Conservation (phyloP, 37 sponge, comb jelly and placozoan species). For the Halichondria panicea region DNA sequence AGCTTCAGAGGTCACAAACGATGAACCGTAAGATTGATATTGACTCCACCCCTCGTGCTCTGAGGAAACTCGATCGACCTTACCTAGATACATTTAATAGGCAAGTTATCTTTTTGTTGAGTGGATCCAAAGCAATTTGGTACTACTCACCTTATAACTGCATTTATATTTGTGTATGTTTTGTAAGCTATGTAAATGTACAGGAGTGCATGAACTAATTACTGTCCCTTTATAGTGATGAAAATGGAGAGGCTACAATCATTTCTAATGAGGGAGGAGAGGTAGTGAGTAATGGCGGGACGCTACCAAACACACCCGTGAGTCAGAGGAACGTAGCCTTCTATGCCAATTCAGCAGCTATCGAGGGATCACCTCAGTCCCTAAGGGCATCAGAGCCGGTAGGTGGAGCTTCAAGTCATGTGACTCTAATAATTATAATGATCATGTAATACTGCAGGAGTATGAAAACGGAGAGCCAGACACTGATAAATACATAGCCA, state of each 20-base stretch:
- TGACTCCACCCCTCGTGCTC: slow-evolving; percentile 60
- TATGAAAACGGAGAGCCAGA: not conserved
- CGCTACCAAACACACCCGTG: slow-evolving; percentile 16
- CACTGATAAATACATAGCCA: slow-evolving; percentile 32
- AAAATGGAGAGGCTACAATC: not conserved
- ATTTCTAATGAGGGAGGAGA: not conserved
- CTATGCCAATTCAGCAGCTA: slow-evolving; percentile 6
- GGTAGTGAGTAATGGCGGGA: not conserved
- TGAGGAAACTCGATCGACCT: slow-evolving; percentile 32
- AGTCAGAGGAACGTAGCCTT: slow-evolving; percentile 12
- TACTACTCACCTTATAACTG: too few species aligned
- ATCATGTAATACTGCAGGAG: not conserved
- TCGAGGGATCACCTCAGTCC: too few species aligned
- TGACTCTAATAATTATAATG: not conserved
- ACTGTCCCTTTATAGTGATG: not conserved
- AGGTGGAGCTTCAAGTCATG: too few species aligned
- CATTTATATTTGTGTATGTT: too few species aligned
- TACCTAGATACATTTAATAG: slow-evolving; percentile 2
- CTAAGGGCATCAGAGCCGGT: too few species aligned
- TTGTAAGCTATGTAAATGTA: not conserved
- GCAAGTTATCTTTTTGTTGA: not conserved
- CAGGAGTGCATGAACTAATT: not conserved
- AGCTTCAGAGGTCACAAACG: too few species aligned
- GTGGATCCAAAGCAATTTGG: too few species aligned
- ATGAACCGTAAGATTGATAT: too few species aligned